Percentiles rank a stretch among this genome's conserved stretches.
phyloP scores from a whole-genome alignment of 1,140 invertebrate genomes.

The Brachionus koreanus region DNA sequence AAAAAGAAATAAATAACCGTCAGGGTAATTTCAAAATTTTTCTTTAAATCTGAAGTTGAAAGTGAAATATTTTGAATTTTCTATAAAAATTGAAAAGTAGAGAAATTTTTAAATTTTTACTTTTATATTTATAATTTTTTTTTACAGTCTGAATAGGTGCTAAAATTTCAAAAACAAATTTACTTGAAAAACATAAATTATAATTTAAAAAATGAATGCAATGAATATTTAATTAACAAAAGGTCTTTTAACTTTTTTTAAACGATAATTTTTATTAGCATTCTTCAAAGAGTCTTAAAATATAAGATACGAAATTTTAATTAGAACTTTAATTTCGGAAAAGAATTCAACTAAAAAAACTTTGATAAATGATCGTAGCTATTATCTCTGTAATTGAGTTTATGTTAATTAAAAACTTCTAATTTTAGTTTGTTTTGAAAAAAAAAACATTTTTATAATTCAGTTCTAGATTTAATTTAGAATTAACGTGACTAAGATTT shows the following conservation, averaged over 20 bases:
- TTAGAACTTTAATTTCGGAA: neutral
- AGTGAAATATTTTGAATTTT: too few relatives aligned
- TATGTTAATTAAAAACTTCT: neutral
- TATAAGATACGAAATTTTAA: neutral
- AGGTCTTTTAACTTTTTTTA: neutral
- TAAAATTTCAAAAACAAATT: neutral
- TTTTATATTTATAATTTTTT: too few relatives aligned
- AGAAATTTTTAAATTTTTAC: neutral
- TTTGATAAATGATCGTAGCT: neutral
- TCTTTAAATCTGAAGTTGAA: too few relatives aligned
- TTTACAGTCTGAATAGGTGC: neutral
- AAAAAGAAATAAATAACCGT: neutral
- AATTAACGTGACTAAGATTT: neutral
- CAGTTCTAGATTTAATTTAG: neutral
- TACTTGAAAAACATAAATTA: neutral
- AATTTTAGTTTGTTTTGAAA: neutral
- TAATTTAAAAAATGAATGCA: neutral
- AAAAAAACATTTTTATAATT: neutral
- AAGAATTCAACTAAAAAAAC: neutral
- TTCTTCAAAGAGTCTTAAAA: neutral
- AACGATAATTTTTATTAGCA: neutral
- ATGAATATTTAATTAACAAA: neutral
- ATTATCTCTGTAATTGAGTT: neutral
- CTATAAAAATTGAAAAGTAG: neutral
- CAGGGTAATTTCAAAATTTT: neutral